These are phyloP conservation scores for Buphagus erythrorhynchus DNA, from an alignment of 2,797 vertebrate genomes.

Conservation along the genomic window DNA sequence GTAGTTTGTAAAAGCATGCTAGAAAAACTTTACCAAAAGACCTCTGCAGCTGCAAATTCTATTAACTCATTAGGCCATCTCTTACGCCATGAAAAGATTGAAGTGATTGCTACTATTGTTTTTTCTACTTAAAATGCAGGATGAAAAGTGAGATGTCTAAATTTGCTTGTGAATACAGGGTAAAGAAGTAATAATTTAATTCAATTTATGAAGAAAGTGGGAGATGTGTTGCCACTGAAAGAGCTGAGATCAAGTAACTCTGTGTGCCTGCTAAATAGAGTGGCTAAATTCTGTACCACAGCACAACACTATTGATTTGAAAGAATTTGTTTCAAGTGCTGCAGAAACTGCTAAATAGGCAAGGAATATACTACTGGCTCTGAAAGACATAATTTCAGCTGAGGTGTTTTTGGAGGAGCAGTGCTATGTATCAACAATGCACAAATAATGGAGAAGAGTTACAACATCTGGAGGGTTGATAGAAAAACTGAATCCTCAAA, in stretches of 20 bases:
- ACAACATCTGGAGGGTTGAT: background rate
- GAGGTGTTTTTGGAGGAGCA: background rate
- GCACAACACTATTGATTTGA: background rate
- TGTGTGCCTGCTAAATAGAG: background rate
- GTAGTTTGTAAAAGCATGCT: background rate
- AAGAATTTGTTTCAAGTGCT: background rate
- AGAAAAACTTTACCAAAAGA: background rate
- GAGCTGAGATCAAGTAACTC: background rate
- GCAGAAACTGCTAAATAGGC: background rate
- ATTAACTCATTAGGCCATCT: background rate
- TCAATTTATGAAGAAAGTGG: background rate
- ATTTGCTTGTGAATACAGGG: background rate
- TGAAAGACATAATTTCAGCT: background rate
- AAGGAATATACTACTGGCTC: background rate
- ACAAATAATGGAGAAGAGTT: background rate
- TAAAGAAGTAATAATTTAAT: background rate
- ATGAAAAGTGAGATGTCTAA: background rate
- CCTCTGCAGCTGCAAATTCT: background rate
- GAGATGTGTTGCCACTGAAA: background rate
- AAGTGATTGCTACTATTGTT: background rate
- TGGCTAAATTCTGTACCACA: background rate
- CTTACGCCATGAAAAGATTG: background rate
- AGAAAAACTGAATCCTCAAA: background rate
- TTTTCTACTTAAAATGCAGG: conserved; percentile 1
- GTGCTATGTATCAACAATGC: background rate